These are phyloP conservation scores for Scartelaos histophorus DNA, from an alignment of 2,113 vertebrate genomes.

Conservation along the genomic window DNA sequence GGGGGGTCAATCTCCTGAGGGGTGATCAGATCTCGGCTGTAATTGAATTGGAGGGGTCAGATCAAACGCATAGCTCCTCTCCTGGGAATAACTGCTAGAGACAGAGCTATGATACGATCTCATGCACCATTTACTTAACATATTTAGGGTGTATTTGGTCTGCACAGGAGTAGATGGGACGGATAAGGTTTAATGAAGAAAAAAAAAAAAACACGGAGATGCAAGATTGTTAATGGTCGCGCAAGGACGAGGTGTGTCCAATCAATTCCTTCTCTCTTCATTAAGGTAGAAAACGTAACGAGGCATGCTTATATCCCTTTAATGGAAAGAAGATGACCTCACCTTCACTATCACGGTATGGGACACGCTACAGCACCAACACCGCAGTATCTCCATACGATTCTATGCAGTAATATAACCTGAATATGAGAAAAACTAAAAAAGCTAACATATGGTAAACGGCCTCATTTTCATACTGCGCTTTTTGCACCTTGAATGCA, in stretches of 20 bases:
- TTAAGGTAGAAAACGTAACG: conserved; percentile 36
- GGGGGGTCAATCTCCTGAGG: conserved; percentile 54
- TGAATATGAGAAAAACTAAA: no score
- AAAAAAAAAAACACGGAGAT: conserved; percentile 17
- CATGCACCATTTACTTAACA: conserved; percentile 34
- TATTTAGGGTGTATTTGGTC: conserved; percentile 36
- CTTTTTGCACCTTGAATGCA: no score
- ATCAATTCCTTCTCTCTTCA: conserved; percentile 44
- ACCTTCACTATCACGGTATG: conserved; percentile 37
- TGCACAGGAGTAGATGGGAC: conserved; percentile 22
- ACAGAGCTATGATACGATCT: conserved; percentile 15
- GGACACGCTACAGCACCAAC: not conserved
- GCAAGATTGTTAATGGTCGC: conserved; percentile 34
- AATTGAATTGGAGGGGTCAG: conserved; percentile 69
- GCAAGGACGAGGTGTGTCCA: conserved; percentile 33
- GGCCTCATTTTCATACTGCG: no score
- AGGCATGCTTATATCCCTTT: conserved; percentile 34
- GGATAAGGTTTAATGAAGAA: conserved; percentile 37
- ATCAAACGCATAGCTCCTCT: conserved; percentile 49
- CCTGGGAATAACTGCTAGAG: conserved; percentile 45
- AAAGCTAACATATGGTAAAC: no score
- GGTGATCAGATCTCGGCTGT: conserved; percentile 50
- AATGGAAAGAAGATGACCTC: conserved; percentile 38
- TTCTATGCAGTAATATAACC: no score
- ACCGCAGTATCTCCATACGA: not conserved